Conservation (phyloP, 2,113 vertebrate genomes). For the Diphyllodes magnificus region DNA sequence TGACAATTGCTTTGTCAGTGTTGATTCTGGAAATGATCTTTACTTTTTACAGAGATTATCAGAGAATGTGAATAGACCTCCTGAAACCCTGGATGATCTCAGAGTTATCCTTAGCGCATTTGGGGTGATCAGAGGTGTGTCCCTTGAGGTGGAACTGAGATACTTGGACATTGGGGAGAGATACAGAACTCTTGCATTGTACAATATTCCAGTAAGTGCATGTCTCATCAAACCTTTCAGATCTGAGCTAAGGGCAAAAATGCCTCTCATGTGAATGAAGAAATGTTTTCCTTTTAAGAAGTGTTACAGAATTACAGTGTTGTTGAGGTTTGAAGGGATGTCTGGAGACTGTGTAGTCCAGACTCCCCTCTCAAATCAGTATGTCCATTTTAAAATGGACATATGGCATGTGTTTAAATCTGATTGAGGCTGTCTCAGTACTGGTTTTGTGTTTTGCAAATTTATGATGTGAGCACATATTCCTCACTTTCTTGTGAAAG, state of each 20-base stretch:
- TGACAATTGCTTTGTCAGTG: background rate
- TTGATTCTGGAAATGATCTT: background rate
- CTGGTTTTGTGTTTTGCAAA: background rate
- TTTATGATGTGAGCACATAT: background rate
- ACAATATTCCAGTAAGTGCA: slow-evolving; percentile 77
- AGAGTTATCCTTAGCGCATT: slow-evolving; percentile 86
- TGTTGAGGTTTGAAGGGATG: background rate
- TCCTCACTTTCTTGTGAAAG: background rate
- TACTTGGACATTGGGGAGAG: slow-evolving; percentile 81
- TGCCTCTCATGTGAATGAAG: background rate
- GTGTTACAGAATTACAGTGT: background rate
- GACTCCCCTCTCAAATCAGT: background rate
- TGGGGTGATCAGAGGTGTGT: slow-evolving; percentile 76
- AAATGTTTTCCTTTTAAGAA: background rate
- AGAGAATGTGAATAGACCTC: slow-evolving; percentile 71
- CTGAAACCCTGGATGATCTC: slow-evolving; percentile 81
- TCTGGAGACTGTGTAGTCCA: background rate
- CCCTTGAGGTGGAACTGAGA: slow-evolving; percentile 82
- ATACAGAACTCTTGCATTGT: slow-evolving; percentile 86
- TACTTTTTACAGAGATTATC: slow-evolving; percentile 70
- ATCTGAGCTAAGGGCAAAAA: background rate
- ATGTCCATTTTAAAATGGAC: background rate
- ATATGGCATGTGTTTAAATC: background rate
- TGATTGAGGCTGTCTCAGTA: background rate
- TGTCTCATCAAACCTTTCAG: background rate